phyloP scores from a whole-genome alignment of 1,140 invertebrate species.

The Neotoxoptera formosana region DNA sequence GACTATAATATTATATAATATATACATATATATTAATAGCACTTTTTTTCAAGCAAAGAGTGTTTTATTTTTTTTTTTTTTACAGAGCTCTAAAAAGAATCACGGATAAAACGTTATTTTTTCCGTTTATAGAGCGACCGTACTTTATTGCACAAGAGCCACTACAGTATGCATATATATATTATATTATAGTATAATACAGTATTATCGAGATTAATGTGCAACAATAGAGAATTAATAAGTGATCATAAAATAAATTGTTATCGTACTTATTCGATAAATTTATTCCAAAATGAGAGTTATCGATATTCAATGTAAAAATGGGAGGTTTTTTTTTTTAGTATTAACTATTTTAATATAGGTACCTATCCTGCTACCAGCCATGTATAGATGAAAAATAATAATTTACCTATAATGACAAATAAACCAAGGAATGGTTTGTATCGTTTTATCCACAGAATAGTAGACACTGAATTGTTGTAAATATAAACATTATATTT shows the following conservation, averaged over 20 bases:
- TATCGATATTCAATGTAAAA: not conserved
- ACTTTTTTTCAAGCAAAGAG: not conserved
- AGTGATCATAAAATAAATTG: not conserved
- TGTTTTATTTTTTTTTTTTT: not conserved
- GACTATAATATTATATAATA: not conserved
- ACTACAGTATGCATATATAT: too few relatives aligned
- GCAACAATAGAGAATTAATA: constrained; percentile 2
- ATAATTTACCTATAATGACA: too few relatives aligned
- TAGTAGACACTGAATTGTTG: too few relatives aligned
- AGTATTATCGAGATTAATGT: not conserved
- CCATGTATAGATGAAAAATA: too few relatives aligned
- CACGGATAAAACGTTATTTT: not conserved
- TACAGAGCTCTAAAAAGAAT: not conserved
- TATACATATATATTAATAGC: not conserved
- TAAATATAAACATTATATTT: not conserved
- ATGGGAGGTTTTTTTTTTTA: too few relatives aligned
- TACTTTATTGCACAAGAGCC: not conserved
- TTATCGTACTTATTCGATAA: not conserved
- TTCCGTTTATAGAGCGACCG: not conserved
- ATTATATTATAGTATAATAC: not conserved
- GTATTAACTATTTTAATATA: too few relatives aligned
- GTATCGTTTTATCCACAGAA: too few relatives aligned
- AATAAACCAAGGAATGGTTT: too few relatives aligned
- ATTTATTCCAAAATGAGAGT: not conserved
- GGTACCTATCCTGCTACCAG: too few relatives aligned